Base-by-base conservation (phyloP, 1,140 invertebrate genomes). In the Metaphire vulgaris region DNA sequence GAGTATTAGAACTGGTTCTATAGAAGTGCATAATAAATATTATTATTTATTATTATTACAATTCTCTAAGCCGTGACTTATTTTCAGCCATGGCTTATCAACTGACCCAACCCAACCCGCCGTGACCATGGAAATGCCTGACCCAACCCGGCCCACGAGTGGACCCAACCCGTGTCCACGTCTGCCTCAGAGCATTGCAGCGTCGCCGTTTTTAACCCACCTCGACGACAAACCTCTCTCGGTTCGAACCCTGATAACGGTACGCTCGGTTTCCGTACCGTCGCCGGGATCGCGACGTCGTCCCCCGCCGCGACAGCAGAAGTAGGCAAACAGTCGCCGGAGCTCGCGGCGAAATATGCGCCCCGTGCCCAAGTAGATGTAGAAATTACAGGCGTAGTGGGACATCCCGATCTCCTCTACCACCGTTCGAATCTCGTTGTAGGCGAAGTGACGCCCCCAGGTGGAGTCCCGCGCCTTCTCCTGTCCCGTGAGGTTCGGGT, bases 331-430 rank as follows among this genome's bases (percentile, higher is more conserved):
- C 28, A 84, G 33, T 31, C 75, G 69, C 69, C 79, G 79, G 28
- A 83, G 79, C 74, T 81, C 78, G 34, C 79, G 73, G 28, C 84
- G 76, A 76, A 85, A 86, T 67, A 81, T 79, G 69, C 80, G 81
- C 0, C 85, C 84, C 0, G 84, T 85, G 2, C 81, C 75, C 69
- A 81, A 82, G 71, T 86, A 86, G 56, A 86, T 85, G 74, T 83
- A 83, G 78, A 85, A 83, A 74, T 86, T 85, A 70, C 81, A 82
- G 0, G 85, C 83, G 41, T 84, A 85, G 77, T 85, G 85, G 14
- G 84, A 85, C 73, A 85, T 73, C 21, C 82, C 83, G 26, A 86
- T 80, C 75, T 83, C 83, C 72, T 83, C 80, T 2, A 31, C 67
- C 14, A 69, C 74, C 56, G 80, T 82, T 12, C 81, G 72, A n/a